phyloP scores from a whole-genome alignment of 2,797 vertebrate genomes.

The Anas capensis region DNA sequence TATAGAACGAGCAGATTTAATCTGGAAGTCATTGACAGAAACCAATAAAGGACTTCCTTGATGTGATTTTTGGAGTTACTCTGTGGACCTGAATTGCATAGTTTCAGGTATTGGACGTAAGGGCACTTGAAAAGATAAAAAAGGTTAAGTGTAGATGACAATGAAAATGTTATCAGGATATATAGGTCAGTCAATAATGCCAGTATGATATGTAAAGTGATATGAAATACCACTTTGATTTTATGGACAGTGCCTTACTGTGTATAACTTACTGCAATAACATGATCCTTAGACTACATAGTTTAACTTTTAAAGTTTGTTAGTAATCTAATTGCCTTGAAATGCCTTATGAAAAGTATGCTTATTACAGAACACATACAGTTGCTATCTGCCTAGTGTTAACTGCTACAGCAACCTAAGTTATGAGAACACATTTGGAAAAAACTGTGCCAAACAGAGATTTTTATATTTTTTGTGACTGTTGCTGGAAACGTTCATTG shows the following conservation, averaged over 20 bases:
- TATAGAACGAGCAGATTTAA: constrained; percentile 8
- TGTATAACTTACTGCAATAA: neutral
- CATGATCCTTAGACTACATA: neutral
- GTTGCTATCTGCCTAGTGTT: neutral
- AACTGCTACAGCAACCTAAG: neutral
- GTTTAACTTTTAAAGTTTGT: neutral
- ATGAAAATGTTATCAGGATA: constrained; percentile 6
- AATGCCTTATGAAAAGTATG: neutral
- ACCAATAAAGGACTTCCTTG: constrained; percentile 51
- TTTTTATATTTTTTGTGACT: neutral
- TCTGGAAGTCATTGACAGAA: constrained; percentile 62
- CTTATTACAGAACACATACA: neutral
- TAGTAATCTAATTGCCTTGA: constrained; percentile 6
- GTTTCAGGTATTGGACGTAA: constrained; percentile 10
- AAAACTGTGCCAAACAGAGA: neutral
- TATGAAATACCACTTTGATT: constrained; percentile 26
- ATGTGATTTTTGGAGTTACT: constrained; percentile 46
- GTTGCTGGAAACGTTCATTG: constrained; percentile 2
- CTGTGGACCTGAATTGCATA: neutral
- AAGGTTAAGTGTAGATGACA: constrained; percentile 8
- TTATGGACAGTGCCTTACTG: neutral
- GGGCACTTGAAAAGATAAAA: constrained; percentile 22
- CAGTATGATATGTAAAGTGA: neutral
- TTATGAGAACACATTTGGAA: constrained; percentile 19
- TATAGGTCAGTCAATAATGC: neutral